Base-by-base conservation (phyloP, 2,797 vertebrate species). In the Heteromormyrus szaboi region DNA sequence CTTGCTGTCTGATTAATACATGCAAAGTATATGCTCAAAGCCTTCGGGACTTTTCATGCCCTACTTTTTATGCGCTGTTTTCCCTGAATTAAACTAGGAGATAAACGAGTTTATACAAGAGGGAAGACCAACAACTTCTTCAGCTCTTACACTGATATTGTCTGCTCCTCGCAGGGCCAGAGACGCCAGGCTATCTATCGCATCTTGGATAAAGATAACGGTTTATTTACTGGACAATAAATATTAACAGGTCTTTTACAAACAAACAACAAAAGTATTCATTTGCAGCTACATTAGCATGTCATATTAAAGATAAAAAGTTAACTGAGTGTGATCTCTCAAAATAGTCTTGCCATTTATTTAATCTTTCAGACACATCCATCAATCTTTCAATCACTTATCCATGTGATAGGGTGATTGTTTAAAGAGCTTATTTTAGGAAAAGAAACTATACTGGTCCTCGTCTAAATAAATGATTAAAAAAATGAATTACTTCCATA, bases 31-130 rank as follows among this genome's bases (percentile, higher is more conserved):
- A 93, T 90, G 90, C 94, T 94, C 89, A 91, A 94, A 94, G 94
- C 96, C 95, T 96, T 93, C 88, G 93, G 95, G 95, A 95, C 93
- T 94, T 92, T 91, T 92, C 92, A 94, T 96, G 96, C 92, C 95
- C 95, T 93, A 95, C 92, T 95, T 96, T 94, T 93, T 91, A 86
- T 90, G 59, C 33, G 56, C 25, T 44, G 12, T 86, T 88, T 41
- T 48, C 68, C 86, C 54, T 83, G 85, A 81, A 89, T 87, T 87
- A 89, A 88, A 88, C 44, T 79, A 41, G 85, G 48, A 90, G 88
- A 90, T 89, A 86, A 83, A 62, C 89, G 89, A 87, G 72, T 59
- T 81, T 87, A 50, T 41, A 89, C 79, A 85, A 29, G 19, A 53
- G 19, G 88, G 51, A 79, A 29, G 46, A 72, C 87, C 51, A 90